phyloP scores from a whole-genome alignment of 2,888 invertebrate species.

The Lacanobia wlatinum region DNA sequence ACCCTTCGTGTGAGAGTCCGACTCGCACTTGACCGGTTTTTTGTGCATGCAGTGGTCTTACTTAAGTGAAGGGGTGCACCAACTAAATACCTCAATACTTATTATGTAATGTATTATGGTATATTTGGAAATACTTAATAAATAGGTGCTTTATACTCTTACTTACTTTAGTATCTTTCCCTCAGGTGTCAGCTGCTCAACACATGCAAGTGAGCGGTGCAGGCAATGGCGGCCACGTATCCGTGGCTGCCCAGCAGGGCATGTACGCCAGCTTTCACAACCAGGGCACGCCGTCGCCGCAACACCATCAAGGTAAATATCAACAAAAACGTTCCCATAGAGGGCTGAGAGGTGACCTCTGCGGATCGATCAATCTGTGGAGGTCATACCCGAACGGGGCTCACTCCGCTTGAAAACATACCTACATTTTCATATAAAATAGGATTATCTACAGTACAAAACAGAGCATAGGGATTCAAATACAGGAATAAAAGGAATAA shows the following conservation, averaged over 20 bases:
- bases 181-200: conserved; percentile 96
- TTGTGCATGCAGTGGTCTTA: too few relatives aligned
- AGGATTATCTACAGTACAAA: neutral
- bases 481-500: too few relatives aligned
- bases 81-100: too few relatives aligned
- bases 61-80: too few relatives aligned
- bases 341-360: conserved; percentile 37
- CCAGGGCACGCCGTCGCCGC: conserved; percentile 85
- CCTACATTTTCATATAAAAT: neutral
- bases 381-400: conserved; percentile 40
- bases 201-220: conserved; percentile 95
- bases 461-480: neutral
- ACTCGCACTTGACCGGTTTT: too few relatives aligned
- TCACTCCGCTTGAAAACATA: conserved; percentile 12
- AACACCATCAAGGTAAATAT: conserved; percentile 87
- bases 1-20: too few relatives aligned
- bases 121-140: too few relatives aligned
- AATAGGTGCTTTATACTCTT: neutral
- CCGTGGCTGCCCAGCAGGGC: conserved; percentile 96
- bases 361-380: conserved; percentile 49
- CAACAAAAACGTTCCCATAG: conserved; percentile 16
- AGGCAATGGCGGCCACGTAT: conserved; percentile 93
- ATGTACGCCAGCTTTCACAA: conserved; percentile 92
- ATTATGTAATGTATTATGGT: too few relatives aligned
- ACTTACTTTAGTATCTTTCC: neutral